Evolutionary conservation across 2,888 invertebrate genomes (phyloP).

Genomic region (Rutpela maculata): DNA sequence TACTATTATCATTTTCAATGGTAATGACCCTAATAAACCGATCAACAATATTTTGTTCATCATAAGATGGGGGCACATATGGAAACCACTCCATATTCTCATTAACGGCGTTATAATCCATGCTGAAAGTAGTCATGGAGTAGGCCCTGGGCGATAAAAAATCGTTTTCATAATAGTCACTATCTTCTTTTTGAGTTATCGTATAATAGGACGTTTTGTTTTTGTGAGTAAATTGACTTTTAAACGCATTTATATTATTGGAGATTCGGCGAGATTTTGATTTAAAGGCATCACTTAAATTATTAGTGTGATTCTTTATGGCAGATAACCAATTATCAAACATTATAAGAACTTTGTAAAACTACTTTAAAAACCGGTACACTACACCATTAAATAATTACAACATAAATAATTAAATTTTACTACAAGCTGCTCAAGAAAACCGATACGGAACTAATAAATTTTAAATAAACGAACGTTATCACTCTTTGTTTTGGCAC

Average conservation of each 20-base stretch:
- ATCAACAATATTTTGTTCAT: constrained; percentile 77
- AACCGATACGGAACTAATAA: constrained; percentile 12
- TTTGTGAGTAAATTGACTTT: constrained; percentile 69
- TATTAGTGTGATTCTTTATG: constrained; percentile 73
- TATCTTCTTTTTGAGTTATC: constrained; percentile 66
- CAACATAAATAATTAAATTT: background rate
- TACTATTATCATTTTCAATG: constrained; percentile 73
- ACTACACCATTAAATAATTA: constrained; percentile 9
- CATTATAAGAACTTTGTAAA: constrained; percentile 64
- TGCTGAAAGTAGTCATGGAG: constrained; percentile 72
- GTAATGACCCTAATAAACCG: constrained; percentile 77
- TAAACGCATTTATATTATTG: constrained; percentile 68
- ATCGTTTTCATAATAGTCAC: constrained; percentile 70
- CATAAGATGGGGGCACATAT: constrained; percentile 72
- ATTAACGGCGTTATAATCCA: constrained; percentile 77
- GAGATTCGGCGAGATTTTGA: constrained; percentile 70
- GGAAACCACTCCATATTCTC: constrained; percentile 74
- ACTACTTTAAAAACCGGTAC: constrained; percentile 34
- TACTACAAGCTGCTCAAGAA: background rate
- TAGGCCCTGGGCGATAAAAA: constrained; percentile 78
- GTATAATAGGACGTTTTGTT: constrained; percentile 69
- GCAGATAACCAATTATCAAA: constrained; percentile 74
- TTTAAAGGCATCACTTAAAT: constrained; percentile 71
- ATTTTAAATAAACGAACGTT: constrained; percentile 40
- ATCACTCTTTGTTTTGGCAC: constrained; percentile 60